Evolutionary conservation across 2,797 vertebrate species (phyloP), one percentile per base, ranked within the genome.

Genomic region (Huso huso): DNA sequence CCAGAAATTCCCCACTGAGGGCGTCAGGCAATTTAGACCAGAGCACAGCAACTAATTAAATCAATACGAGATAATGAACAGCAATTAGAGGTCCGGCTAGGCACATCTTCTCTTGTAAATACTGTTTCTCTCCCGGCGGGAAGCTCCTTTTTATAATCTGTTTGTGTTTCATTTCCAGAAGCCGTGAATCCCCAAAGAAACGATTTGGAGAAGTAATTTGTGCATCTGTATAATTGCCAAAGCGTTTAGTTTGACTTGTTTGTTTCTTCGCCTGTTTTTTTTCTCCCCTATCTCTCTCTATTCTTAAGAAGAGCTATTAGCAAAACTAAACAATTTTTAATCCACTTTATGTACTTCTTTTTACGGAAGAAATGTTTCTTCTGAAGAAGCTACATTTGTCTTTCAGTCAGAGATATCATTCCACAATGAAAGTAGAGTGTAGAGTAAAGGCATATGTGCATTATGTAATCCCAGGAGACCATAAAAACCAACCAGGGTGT

Each of bases 21-120:
- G 85, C 89, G 85, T 86, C 86, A 85, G 87, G 88, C 91, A 92
- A 92, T 91, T 90, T 88, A 89, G 87, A 88, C 88, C 85, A 79
- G 89, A 89, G 88, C 86, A 86, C 87, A 88, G 88, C 89, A 91
- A 89, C 90, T 95, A 95, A 96, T 97, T 95, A 95, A 97, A 98
- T 97, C 94, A 95, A 95, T 95, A 93, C 88, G 90, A 95, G 93
- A 93, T 95, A 98, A 96, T 95, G 93, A 95, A 93, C 89, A 87
- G 91, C 94, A 96, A 95, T 96, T 97, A 96, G 90, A 92, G 87
- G 89, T 87, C 90, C 91, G 85, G 92, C 91, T 92, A 91, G 89
- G 88, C 87, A 88, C 87, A 88, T 89, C 87, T 87, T 86, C 88
- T 86, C 89, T 86, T 89, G 91, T 91, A 91, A 93, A 91, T 91